These are phyloP conservation scores for Drosophila falleni DNA, from an alignment of 2,888 invertebrate genomes.

Conservation along the genomic window DNA sequence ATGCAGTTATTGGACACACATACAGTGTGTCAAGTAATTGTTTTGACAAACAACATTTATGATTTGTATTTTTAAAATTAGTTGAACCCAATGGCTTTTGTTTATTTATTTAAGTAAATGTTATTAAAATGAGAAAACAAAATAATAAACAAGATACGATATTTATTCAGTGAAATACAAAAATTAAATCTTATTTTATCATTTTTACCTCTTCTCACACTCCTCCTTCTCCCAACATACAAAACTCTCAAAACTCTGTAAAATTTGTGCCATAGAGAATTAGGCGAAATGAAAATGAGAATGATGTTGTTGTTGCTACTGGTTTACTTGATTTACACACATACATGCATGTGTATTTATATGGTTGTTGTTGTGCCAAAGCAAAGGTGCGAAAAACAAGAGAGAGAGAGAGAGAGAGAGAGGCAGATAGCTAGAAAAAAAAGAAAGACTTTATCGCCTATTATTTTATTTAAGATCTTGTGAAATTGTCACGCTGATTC, in stretches of 20 bases:
- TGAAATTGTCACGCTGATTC: slow-evolving; percentile 36
- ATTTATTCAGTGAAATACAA: background rate
- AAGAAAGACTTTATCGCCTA: background rate
- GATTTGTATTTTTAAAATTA: background rate
- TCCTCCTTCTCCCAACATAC: background rate
- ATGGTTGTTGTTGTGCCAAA: slow-evolving; percentile 4
- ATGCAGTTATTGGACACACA: background rate
- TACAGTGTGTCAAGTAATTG: background rate
- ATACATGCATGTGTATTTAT: too few relatives aligned
- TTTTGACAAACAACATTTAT: background rate
- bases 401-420: background rate
- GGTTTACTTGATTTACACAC: background rate
- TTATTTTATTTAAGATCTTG: slow-evolving; percentile 10
- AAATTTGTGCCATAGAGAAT: slow-evolving; percentile 62
- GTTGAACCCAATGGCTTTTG: background rate
- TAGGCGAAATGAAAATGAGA: slow-evolving; percentile 62
- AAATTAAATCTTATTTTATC: too few relatives aligned
- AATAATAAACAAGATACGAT: background rate
- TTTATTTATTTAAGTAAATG: background rate
- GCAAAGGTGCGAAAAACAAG: background rate
- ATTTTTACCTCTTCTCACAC: background rate
- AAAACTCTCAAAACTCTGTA: slow-evolving; percentile 28
- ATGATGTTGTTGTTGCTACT: slow-evolving; percentile 19
- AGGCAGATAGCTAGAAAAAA: too few relatives aligned
- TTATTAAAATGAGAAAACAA: background rate